Base-by-base conservation (phyloP, 2,888 invertebrate species). In the Endotricha flammealis region DNA sequence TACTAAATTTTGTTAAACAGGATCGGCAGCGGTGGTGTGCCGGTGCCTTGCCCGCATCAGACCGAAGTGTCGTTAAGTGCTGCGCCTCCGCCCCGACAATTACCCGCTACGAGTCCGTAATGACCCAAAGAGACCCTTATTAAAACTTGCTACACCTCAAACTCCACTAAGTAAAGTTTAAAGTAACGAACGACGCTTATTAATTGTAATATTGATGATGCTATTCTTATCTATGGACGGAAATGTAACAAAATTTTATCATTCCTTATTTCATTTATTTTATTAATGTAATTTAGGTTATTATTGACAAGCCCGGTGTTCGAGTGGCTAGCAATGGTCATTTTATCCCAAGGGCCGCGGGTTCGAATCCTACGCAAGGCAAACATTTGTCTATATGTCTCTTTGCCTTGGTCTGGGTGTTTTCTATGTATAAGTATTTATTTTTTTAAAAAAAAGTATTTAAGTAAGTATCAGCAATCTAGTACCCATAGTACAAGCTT, bases 101-200 rank as follows among this genome's bases (percentile, higher is more conserved):
- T 79, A 77, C 77, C 64, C 64, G 68, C 64, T 70, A 65, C 67
- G 72, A 64, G 65, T 59, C 67, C 54, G 71, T 79, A 80, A 79
- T 76, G 78, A 77, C 75, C 75, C 71, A 64, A 55, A 63, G 72
- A 67, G 72, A 75, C 79, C 81, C 77, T 79, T 79, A 78, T 78
- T 78, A 78, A 77, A 80, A 79, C 78, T 79, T 76, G 64, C 71
- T 68, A 66, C 64, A 64, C 64, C 66, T 66, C 62, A 60, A n/a
- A 66, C 66, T 60, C 62, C 54, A 59, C 64, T 62, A 60, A 63
- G 61, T 64, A 62, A 76, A 80, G 64, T 78, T 78, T 69, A 65
- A 68, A 75, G 71, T 72, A 75, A 20, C 71, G 73, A 12, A 75
- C 71, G 73, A 71, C 69, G 73, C 72, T 71, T 75, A 77, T 74